Percentiles rank a stretch among this genome's conserved stretches.
Conservation (phyloP, 2,797 vertebrate genomes). For the Columba guinea region DNA sequence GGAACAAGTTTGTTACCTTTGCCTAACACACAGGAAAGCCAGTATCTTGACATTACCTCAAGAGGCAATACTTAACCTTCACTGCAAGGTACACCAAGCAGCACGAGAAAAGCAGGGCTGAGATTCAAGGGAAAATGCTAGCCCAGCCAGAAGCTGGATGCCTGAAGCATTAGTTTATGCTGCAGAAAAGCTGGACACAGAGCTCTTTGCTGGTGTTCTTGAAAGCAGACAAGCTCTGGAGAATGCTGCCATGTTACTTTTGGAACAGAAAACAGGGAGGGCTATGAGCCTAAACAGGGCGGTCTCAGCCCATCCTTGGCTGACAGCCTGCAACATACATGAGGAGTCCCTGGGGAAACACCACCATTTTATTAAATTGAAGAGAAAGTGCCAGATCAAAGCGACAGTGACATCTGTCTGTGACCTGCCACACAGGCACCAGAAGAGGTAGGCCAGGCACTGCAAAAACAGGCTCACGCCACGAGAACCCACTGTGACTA, state of each 20-base stretch:
- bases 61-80: background rate
- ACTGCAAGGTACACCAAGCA: background rate
- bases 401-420: background rate
- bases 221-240: background rate
- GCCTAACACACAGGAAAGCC: background rate
- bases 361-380: background rate
- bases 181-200: background rate
- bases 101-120: background rate
- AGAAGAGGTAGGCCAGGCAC: background rate
- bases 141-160: background rate
- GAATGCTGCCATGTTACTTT: background rate
- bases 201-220: background rate
- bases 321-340: background rate
- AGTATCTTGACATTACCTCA: background rate
- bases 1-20: background rate
- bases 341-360: background rate
- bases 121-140: background rate
- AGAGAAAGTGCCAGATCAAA: background rate
- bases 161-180: background rate
- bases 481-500: background rate
- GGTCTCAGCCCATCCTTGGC: background rate
- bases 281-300: background rate
- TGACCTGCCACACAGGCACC: background rate
- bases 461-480: background rate
- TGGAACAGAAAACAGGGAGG: background rate